phyloP scores from a whole-genome alignment of 2,113 vertebrate genomes.

The Nettapus auritus region DNA sequence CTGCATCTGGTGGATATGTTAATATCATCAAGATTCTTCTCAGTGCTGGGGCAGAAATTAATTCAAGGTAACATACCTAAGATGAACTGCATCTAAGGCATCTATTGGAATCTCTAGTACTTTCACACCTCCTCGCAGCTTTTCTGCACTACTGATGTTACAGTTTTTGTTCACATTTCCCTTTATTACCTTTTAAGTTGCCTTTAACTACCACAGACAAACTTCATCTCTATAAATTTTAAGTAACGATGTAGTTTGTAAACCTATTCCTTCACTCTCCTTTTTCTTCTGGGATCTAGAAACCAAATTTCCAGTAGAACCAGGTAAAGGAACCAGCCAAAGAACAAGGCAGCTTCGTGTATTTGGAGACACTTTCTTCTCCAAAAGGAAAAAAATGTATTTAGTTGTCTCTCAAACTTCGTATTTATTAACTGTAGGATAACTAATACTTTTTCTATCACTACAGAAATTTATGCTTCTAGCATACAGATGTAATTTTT shows the following conservation, averaged over 20 bases:
- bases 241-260: not conserved
- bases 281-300: not conserved
- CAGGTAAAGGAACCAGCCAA: not conserved
- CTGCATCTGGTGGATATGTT: constrained; percentile 97
- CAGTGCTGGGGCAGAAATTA: constrained; percentile 98
- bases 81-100: not conserved
- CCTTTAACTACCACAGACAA: not conserved
- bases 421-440: not conserved
- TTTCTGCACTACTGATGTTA: not conserved
- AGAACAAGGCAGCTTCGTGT: not conserved
- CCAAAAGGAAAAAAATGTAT: not conserved
- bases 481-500: not conserved
- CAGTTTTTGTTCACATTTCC: not conserved
- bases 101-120: not conserved
- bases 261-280: not conserved
- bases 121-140: not conserved
- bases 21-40: constrained; percentile 99
- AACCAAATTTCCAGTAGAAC: not conserved
- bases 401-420: not conserved
- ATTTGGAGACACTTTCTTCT: not conserved
- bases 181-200: not conserved
- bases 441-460: not conserved
- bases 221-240: not conserved
- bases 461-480: not conserved
- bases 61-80: constrained; percentile 87